Percentiles rank a stretch among this genome's conserved stretches.
phyloP scores from a whole-genome alignment of 2,113 vertebrate species.

The Coptodon rendalli region DNA sequence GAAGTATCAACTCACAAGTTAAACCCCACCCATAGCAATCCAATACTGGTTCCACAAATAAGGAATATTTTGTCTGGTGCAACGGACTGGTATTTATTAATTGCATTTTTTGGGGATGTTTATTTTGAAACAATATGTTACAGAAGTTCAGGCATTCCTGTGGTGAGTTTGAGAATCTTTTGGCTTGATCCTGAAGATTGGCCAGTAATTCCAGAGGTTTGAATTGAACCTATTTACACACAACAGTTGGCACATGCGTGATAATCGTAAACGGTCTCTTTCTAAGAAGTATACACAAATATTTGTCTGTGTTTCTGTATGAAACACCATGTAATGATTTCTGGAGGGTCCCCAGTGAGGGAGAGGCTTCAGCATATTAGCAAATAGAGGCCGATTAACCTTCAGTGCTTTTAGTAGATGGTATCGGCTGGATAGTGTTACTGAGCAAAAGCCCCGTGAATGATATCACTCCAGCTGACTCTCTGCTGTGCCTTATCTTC shows the following conservation, averaged over 20 bases:
- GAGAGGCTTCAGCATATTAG: neutral
- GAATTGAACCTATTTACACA: neutral
- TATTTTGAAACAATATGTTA: slow-evolving; percentile 25
- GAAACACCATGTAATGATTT: neutral
- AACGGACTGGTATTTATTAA: slow-evolving; percentile 20
- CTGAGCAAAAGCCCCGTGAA: neutral
- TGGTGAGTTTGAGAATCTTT: neutral
- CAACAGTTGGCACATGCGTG: neutral
- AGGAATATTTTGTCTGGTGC: slow-evolving; percentile 29
- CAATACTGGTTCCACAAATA: slow-evolving; percentile 37
- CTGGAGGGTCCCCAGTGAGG: neutral
- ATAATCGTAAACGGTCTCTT: neutral
- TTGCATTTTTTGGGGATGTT: slow-evolving; percentile 25
- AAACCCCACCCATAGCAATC: slow-evolving; percentile 21
- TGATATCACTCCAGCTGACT: slow-evolving; percentile 7
- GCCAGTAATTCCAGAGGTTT: neutral
- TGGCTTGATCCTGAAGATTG: neutral
- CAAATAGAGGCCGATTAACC: slow-evolving; percentile 18
- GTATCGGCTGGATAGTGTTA: slow-evolving; percentile 19
- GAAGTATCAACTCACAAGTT: slow-evolving; percentile 27
- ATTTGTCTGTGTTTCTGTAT: neutral
- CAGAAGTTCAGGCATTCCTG: slow-evolving; percentile 23
- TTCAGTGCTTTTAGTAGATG: slow-evolving; percentile 8
- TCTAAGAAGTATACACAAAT: neutral
- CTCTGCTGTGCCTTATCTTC: neutral